Base-by-base conservation (phyloP, 2,113 vertebrate species). In the Tachuris rubrigastra region DNA sequence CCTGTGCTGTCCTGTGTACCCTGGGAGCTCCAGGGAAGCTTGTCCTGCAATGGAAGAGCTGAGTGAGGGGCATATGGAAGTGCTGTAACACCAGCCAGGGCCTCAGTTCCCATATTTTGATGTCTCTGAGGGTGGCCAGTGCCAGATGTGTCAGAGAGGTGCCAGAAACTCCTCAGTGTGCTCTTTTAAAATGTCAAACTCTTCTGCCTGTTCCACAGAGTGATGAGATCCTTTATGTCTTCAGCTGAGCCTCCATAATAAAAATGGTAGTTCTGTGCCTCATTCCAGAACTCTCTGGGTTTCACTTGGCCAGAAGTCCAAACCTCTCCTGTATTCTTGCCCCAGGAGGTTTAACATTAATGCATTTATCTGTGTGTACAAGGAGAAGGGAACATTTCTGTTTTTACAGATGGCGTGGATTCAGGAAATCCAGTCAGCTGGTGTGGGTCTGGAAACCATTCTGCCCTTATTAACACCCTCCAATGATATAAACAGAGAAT, bases 401-500 rank as follows among this genome's bases (percentile, higher is more conserved):
- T 96, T 96, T 97, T 97, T 68, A 95, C 96, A 94, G 96, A 97
- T 96, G 87, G 95, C 68, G 33, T 90, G 65, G 85, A 89, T 94
- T 96, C 95, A 96, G 95, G 95, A 96, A 97, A 93, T 93, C 93
- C 85, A 96, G 92, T 96, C 93, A 96, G 95, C 96, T 96, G 96
- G 90, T 84, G 92, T 95, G 95, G 88, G 72, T 96, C 96, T 96
- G 96, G 95, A 97, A 97, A 97, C 85, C 95, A 96, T 95, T 96
- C 96, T 95, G 95, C 95, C 95, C 95, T 96, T 96, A 96, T 96
- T 96, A 97, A 96, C 96, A 96, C 95, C 95, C 95, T 96, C 65
- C 44, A 13, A 92, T 92, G 95, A 96, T 78, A 93, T 96, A 96
- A 96, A 96, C 96, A 96, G 96, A 97, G 93, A 96, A 96, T 96